Percentiles rank a stretch among this genome's conserved stretches.
Conservation (phyloP, 2,797 vertebrate genomes). For the Lepilemur ruficaudatus region DNA sequence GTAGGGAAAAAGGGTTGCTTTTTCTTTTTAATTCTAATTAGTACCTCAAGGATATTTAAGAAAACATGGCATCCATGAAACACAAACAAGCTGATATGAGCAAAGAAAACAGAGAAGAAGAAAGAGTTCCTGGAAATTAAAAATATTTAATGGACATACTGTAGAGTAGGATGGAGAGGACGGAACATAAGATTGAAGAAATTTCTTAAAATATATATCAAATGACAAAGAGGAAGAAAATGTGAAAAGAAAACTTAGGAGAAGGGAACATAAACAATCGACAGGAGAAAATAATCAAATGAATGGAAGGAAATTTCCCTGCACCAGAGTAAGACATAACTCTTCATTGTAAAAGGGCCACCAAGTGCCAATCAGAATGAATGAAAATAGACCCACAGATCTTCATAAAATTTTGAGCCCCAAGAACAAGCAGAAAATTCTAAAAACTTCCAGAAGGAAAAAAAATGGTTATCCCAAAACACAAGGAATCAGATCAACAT, state of each 20-base stretch:
- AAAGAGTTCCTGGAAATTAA: background rate
- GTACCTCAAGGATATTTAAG: background rate
- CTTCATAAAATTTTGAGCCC: background rate
- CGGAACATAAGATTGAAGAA: background rate
- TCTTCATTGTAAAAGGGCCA: constrained; percentile 8
- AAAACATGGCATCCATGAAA: background rate
- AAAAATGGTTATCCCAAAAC: background rate
- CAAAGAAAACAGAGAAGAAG: background rate
- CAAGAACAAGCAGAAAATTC: background rate
- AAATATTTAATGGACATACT: constrained; percentile 5
- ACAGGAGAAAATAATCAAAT: background rate
- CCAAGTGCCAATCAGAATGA: background rate
- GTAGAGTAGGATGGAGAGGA: background rate
- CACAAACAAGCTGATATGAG: background rate
- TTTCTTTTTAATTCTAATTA: constrained; percentile 17
- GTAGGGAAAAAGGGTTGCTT: background rate
- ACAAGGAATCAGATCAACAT: constrained; percentile 10
- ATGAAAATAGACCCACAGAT: background rate
- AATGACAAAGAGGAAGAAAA: background rate
- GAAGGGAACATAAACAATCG: background rate
- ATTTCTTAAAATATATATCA: background rate
- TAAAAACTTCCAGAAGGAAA: background rate
- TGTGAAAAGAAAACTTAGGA: background rate
- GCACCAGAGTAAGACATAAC: background rate
- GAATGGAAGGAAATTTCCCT: background rate